Percentiles rank a stretch among this genome's conserved stretches.
phyloP scores from a whole-genome alignment of 1,140 invertebrate genomes.

The Homalodisca vitripennis region DNA sequence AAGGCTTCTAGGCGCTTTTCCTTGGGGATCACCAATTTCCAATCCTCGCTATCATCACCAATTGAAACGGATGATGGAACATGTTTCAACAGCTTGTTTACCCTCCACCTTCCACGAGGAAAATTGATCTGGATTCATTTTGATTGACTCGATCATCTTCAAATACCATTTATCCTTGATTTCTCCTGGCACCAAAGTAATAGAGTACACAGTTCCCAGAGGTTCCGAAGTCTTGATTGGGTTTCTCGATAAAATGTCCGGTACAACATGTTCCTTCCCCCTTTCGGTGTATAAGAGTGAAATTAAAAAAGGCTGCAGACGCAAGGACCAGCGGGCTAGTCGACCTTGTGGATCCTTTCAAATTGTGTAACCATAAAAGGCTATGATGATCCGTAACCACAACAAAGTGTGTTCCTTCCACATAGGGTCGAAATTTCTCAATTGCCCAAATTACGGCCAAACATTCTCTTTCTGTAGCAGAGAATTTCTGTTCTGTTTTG shows the following conservation, averaged over 20 bases:
- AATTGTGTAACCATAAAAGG: conserved; percentile 38
- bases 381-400: conserved; percentile 41
- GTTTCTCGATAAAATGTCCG: not conserved
- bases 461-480: conserved; percentile 3
- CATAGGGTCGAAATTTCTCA: conserved; percentile 41
- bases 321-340: conserved; percentile 43
- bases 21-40: not conserved
- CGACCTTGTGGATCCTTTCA: conserved; percentile 41
- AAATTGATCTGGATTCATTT: not conserved
- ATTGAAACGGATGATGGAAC: not conserved
- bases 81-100: not conserved
- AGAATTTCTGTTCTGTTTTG: not conserved
- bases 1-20: not conserved
- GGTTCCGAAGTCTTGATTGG: not conserved
- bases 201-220: not conserved
- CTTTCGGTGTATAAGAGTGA: conserved; percentile 43
- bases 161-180: not conserved
- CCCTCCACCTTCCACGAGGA: not conserved
- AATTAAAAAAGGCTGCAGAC: conserved; percentile 40
- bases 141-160: not conserved
- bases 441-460: conserved; percentile 33
- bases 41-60: not conserved
- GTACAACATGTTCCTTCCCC: conserved; percentile 30
- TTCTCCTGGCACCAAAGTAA: not conserved
- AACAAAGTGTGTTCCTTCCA: conserved; percentile 41